Base-by-base conservation (phyloP, 2,888 invertebrate genomes). In the Creontiades dilutus region DNA sequence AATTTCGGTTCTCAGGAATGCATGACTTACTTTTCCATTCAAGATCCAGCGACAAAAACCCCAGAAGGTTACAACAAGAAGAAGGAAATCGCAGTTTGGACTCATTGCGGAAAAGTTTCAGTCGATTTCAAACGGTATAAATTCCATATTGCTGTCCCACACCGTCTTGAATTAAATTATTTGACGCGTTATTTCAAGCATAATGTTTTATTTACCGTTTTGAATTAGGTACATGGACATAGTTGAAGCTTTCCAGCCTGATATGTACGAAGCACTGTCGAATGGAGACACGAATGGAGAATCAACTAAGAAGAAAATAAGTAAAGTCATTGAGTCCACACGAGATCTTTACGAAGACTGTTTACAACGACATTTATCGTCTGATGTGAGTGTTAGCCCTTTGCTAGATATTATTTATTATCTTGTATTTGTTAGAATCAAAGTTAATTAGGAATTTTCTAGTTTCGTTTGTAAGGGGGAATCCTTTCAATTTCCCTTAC, bases 211-310 rank as follows among this genome's bases (percentile, higher is more conserved):
- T 37, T 2, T 37, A 37, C 2, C 7, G 7, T 57, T 87, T 57
- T 84, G 76, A 93, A 94, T 91, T 93, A 95, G 96, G 92, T 97
- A 96, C 93, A 96, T 98, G 96, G 95, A 96, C 92, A 93, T 96
- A 57, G 95, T 97, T 91, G 96, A 97, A 93, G 93, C 94, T 46
- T 96, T 96, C 93, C 95, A 95, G 93, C 98, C 98, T 61, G 97
- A 97, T 93, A 95, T 97, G 93, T 97, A 96, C 93, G 95, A 97
- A 93, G 95, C 96, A 16, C 94, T 98, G 92, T 96, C 96, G 93
- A 98, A 98, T 94, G 95, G 96, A 61, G 96, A 96, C 92, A 96
- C 96, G 75, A 94, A 96, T 92, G 93, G 94, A 11, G 93, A 94
- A 61, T 96, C 96, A 92, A 94, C 96, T 0, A 55, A 75, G 19